These are phyloP conservation scores for Euglossa dilemma DNA, from an alignment of 1,140 invertebrate genomes.

Conservation along the genomic window DNA sequence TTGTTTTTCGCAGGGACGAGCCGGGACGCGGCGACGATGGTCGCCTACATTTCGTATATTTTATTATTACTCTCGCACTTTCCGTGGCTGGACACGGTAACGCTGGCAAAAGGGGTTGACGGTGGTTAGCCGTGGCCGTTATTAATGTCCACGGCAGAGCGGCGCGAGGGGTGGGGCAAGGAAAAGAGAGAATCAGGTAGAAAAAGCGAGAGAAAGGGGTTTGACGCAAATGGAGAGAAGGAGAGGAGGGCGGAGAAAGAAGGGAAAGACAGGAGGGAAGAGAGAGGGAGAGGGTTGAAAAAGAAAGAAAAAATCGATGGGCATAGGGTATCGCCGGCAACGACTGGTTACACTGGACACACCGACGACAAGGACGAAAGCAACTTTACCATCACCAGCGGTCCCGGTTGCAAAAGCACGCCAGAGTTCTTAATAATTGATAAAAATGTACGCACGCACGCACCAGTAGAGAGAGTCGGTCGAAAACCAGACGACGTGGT, in stretches of 20 bases:
- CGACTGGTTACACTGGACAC: constrained; percentile 54
- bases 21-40: constrained; percentile 52
- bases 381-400: constrained; percentile 53
- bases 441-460: constrained; percentile 81
- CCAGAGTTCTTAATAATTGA: constrained; percentile 82
- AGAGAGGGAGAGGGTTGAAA: constrained; percentile 3
- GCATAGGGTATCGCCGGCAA: constrained; percentile 65
- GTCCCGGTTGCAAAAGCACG: constrained; percentile 46
- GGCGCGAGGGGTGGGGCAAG: constrained; percentile 40
- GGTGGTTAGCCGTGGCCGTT: constrained; percentile 78
- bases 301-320: constrained; percentile 55
- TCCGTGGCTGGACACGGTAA: constrained; percentile 72
- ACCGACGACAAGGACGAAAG: constrained; percentile 45
- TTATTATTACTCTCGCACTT: constrained; percentile 78
- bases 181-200: constrained; percentile 51
- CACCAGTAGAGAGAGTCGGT: constrained; percentile 66
- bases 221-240: constrained; percentile 30
- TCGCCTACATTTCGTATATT: constrained; percentile 75
- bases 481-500: constrained; percentile 48
- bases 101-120: constrained; percentile 70
- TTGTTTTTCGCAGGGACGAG: constrained; percentile 60
- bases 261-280: constrained; percentile 35
- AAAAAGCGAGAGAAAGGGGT: constrained; percentile 48
- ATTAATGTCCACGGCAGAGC: constrained; percentile 79
- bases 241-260: constrained; percentile 45